These are phyloP conservation scores for Mareca penelope DNA, from an alignment of 2,797 vertebrate genomes.

Conservation along the genomic window DNA sequence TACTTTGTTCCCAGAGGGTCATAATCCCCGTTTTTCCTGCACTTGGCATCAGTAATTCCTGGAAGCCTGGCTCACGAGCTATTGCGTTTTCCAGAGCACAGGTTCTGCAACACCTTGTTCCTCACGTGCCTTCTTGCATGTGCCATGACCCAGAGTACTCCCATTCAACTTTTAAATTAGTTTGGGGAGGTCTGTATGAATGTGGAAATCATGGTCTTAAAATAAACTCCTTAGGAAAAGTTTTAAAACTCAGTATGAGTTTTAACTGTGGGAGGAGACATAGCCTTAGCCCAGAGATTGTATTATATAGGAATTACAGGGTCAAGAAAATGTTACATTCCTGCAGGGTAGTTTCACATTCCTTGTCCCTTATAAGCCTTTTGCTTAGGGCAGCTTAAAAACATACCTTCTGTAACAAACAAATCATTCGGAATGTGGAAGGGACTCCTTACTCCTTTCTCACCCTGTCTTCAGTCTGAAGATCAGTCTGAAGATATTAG, in stretches of 20 bases:
- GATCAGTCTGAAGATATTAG: neutral
- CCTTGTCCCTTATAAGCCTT: constrained; percentile 65
- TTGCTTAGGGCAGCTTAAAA: constrained; percentile 71
- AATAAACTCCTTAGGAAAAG: constrained; percentile 4
- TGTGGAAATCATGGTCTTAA: neutral
- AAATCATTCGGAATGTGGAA: constrained; percentile 57
- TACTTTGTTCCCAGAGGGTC: neutral
- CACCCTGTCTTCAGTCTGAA: neutral
- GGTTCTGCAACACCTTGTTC: neutral
- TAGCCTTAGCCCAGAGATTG: constrained; percentile 4
- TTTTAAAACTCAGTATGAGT: constrained; percentile 13
- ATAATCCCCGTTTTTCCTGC: neutral
- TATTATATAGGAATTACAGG: constrained; percentile 64
- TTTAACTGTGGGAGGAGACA: neutral
- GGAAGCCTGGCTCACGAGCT: neutral
- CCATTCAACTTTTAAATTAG: neutral
- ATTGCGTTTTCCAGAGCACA: neutral
- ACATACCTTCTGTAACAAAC: constrained; percentile 61
- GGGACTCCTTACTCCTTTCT: neutral
- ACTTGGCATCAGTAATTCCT: neutral
- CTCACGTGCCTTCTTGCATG: fast-evolving
- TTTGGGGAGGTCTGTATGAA: neutral
- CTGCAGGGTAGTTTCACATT: constrained; percentile 65
- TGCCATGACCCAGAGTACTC: neutral
- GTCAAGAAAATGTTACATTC: constrained; percentile 75